Evolutionary conservation across 2,113 vertebrate genomes (phyloP).

Genomic region (Chionis minor): DNA sequence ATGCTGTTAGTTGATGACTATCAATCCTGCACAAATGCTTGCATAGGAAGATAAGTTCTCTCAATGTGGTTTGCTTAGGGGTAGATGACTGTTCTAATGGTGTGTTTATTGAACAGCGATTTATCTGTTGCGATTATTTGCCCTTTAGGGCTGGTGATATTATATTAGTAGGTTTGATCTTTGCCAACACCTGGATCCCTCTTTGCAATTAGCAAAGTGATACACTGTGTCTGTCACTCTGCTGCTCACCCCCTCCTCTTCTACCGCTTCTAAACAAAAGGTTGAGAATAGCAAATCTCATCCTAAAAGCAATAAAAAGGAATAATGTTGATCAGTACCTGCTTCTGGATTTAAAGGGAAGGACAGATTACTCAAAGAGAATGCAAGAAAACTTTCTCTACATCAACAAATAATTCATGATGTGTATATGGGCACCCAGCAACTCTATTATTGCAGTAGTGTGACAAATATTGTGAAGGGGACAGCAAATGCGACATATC

Average conservation of each 20-base stretch:
- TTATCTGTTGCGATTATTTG: constrained; percentile 59
- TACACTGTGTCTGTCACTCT: not conserved
- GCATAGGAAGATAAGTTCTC: constrained; percentile 44
- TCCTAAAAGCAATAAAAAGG: not conserved
- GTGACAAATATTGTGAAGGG: constrained; percentile 52
- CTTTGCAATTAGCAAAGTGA: constrained; percentile 28
- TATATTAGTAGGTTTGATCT: constrained; percentile 1
- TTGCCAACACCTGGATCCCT: constrained; percentile 16
- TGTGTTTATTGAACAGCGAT: constrained; percentile 37
- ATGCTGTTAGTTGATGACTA: constrained; percentile 16
- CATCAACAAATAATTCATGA: constrained; percentile 56
- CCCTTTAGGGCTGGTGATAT: not conserved
- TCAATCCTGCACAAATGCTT: constrained; percentile 24
- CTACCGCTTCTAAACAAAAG: constrained; percentile 8
- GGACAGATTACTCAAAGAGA: constrained; percentile 7
- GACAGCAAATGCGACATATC: constrained; percentile 48
- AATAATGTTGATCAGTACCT: not conserved
- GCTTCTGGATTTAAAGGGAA: constrained; percentile 31
- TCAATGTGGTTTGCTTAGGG: constrained; percentile 26
- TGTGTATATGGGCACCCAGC: not conserved
- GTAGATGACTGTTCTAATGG: not conserved
- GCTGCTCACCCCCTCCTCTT: not conserved
- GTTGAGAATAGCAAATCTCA: not conserved
- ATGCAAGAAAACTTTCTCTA: constrained; percentile 37
- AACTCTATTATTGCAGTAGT: constrained; percentile 12